A percentile compares a stretch with the other conserved stretches of the same genome.
Evolutionary conservation across 2,113 vertebrate genomes (phyloP).

Genomic region (Centropus unirufus): DNA sequence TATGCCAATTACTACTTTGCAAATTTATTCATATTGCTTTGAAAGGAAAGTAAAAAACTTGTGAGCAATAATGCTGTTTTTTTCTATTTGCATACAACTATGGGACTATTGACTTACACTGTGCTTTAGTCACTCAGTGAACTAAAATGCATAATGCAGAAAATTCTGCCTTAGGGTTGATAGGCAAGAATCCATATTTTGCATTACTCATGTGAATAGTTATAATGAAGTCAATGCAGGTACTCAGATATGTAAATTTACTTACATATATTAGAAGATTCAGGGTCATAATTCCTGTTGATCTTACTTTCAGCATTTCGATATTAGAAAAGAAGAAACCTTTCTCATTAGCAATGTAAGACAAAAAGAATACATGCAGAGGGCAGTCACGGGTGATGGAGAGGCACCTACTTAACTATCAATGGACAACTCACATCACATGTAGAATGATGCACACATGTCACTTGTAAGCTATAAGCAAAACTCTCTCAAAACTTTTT

Average conservation of each 20-base stretch:
- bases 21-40: neutral
- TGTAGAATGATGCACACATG: accelerated
- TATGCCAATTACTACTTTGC: neutral
- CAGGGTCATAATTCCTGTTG: neutral
- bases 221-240: neutral
- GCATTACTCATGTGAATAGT: neutral
- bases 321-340: neutral
- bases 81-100: neutral
- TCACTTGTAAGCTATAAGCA: neutral
- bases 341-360: neutral
- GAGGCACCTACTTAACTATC: neutral
- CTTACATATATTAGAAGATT: neutral
- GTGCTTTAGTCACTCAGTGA: neutral
- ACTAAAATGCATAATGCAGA: neutral
- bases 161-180: neutral
- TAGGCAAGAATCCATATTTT: neutral
- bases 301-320: neutral
- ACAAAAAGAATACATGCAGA: neutral
- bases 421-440: neutral
- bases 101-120: neutral
- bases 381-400: accelerated
- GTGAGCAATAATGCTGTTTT: neutral
- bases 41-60: neutral
- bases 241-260: conserved; percentile 7
- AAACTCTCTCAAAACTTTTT: neutral